Evolutionary conservation across 1,140 invertebrate genomes (phyloP).

Genomic region (Penaeus indicus): DNA sequence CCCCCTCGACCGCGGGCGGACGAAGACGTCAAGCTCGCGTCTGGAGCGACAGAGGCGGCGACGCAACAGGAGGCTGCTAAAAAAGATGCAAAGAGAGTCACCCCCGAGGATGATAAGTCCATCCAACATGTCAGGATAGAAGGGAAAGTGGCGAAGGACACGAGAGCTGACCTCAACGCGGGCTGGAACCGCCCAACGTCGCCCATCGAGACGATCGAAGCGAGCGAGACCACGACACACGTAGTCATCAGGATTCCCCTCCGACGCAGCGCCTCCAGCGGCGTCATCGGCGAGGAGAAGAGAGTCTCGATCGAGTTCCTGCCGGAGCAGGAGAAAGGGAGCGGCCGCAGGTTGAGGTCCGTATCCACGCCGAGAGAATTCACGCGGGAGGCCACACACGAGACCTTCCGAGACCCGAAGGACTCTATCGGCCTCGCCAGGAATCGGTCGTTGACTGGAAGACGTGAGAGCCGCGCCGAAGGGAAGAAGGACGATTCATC

Average conservation of each 20-base stretch:
- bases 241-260: conserved; percentile 52
- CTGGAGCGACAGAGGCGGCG: too few species aligned
- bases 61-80: too few species aligned
- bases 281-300: conserved; percentile 8
- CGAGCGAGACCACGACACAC: conserved; percentile 28
- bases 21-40: too few species aligned
- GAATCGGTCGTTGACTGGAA: too few species aligned
- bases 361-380: conserved; percentile 47
- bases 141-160: background rate
- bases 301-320: conserved; percentile 51
- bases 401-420: background rate
- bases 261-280: background rate
- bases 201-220: too few species aligned
- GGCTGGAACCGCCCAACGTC: too few species aligned
- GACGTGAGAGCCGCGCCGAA: background rate
- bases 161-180: too few species aligned
- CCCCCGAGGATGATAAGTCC: too few species aligned
- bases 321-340: background rate
- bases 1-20: too few species aligned
- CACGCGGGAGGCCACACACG: conserved; percentile 19
- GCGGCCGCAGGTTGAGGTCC: conserved; percentile 34
- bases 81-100: too few species aligned
- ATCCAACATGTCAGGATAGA: too few species aligned
- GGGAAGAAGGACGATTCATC: background rate
- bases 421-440: too few species aligned